These are phyloP conservation scores for Malurus cyaneus DNA, from an alignment of 2,113 vertebrate genomes.

Conservation along the genomic window DNA sequence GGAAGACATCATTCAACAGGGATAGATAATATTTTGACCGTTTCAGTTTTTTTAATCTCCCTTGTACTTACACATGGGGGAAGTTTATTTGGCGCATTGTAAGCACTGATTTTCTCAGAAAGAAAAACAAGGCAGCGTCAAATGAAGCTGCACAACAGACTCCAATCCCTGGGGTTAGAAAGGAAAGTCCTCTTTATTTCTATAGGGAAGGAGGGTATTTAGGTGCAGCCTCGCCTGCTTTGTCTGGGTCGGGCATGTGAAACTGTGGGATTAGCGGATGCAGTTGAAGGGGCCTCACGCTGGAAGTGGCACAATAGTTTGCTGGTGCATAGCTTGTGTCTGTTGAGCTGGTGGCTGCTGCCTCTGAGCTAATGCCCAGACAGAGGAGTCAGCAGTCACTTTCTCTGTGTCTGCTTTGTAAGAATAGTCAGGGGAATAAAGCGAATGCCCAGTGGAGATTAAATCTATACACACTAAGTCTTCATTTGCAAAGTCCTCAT, in stretches of 20 bases:
- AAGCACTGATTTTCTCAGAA: constrained; percentile 2
- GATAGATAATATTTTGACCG: not conserved
- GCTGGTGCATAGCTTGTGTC: constrained; percentile 38
- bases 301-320: constrained; percentile 38
- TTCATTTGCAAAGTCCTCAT: not conserved
- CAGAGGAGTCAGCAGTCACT: constrained; percentile 63
- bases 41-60: not conserved
- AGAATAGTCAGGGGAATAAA: constrained; percentile 39
- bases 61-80: not conserved
- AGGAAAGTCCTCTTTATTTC: constrained; percentile 4
- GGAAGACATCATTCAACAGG: not conserved
- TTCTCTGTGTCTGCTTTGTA: constrained; percentile 24
- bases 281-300: not conserved
- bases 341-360: constrained; percentile 13
- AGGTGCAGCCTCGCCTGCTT: not conserved
- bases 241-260: not conserved
- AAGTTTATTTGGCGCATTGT: not conserved
- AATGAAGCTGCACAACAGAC: not conserved
- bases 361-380: constrained; percentile 57
- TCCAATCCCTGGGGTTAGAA: constrained; percentile 34
- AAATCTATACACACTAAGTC: not conserved
- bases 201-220: not conserved
- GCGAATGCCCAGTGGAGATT: constrained; percentile 5
- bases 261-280: constrained; percentile 12
- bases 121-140: not conserved